These are phyloP conservation scores for Parazoanthus atlanticus DNA, from an alignment of 92 coral and sea anemone species.

Conservation along the genomic window DNA sequence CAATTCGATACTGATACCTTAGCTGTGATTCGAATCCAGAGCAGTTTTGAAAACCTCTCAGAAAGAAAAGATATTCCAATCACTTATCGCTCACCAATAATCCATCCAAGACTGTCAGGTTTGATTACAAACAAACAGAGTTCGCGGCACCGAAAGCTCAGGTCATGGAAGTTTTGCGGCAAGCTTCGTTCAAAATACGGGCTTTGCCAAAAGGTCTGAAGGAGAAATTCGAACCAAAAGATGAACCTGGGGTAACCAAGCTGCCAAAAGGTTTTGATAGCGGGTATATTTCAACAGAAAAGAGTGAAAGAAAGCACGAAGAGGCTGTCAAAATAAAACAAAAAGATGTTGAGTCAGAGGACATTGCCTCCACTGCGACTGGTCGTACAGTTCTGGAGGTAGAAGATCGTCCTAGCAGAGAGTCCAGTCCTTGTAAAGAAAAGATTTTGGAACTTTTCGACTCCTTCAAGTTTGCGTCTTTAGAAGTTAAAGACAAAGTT, in stretches of 20 bases:
- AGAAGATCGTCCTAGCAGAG: conserved; percentile 14
- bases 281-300: conserved; percentile 12
- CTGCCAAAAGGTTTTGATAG: conserved; percentile 30
- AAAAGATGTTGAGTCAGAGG: not conserved
- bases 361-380: not conserved
- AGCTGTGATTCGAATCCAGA: not conserved
- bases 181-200: conserved; percentile 24
- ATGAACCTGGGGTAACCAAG: conserved; percentile 26
- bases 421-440: conserved; percentile 41
- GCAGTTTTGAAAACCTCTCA: not conserved
- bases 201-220: conserved; percentile 26
- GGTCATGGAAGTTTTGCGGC: conserved; percentile 30
- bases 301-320: not conserved
- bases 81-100: not conserved
- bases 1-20: not conserved
- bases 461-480: conserved; percentile 35
- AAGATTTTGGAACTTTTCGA: conserved; percentile 40
- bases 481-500: conserved; percentile 73
- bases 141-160: not conserved
- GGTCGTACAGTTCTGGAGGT: conserved; percentile 7
- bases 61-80: not conserved
- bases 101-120: not conserved
- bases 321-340: not conserved
- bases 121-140: conserved; percentile 16
- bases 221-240: conserved; percentile 32